Base-by-base conservation (phyloP, 1,140 invertebrate species). In the Globodera rostochiensis region DNA sequence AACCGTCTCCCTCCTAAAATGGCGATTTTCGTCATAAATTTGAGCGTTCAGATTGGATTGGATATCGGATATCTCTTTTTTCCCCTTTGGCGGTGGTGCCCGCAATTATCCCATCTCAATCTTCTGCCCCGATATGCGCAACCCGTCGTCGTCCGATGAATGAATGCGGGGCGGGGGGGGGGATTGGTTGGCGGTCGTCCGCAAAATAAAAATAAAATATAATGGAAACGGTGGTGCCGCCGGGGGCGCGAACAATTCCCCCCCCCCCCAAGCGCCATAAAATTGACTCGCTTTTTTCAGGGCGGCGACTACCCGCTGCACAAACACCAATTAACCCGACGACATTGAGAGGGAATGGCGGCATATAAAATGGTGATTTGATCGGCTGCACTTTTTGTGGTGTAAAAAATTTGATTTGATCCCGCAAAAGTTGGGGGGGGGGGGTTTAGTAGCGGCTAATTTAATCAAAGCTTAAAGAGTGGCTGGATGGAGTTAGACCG, bases 21-120 rank as follows among this genome's bases (percentile, higher is more conserved):
- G 57, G 57, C 57, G 57, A 64, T 64, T 19, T 64, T 64, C 57
- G 57, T 64, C 57, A 64, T 64, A 64, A 64, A 64, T 64, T 15
- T 15, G 1, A 19, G 57, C 19, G 57, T 19, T 53, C 53, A 53
- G 8, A 53, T 53, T 53, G 53, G 53, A 15, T 11, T 9, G 53
- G 53, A 53, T 53, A 53, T 53, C 53, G 53, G 53, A 53, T 53
- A 53, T 70, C 67, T 70, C 67, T 15, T 9, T 71, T 71, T 36
- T 19, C 11, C 25, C 25, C 69, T 71, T 71, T 71, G 25, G 36
- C 69, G 36, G 69, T 47, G 60, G 13, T 21, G 60, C 60, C 36
- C 69, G 69, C 69, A 71, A 71, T 71, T 71, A 71, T 71, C 69
- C 69, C 69, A 71, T 71, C 69, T 71, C 69, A 64, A 64, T 71